phyloP scores from a whole-genome alignment of 64 coral and sea anemone genomes.

The Montipora cactus region DNA sequence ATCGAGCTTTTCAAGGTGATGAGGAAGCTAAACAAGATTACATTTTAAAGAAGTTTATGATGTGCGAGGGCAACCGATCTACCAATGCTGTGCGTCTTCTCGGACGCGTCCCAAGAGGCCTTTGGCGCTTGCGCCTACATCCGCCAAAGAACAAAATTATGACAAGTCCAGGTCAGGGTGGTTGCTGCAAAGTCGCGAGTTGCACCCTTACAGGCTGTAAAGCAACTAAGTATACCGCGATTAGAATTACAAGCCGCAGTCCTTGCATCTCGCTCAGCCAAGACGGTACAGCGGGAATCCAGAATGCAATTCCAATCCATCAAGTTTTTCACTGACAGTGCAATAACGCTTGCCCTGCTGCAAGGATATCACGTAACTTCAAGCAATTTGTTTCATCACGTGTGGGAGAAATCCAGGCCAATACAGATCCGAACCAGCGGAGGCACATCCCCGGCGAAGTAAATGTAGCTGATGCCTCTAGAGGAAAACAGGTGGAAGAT shows the following conservation, averaged over 20 bases:
- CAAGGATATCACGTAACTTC: conserved; percentile 49
- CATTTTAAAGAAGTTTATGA: conserved; percentile 17
- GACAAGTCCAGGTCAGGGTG: conserved; percentile 14
- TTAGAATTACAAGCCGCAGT: background rate
- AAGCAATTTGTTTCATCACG: conserved; percentile 84
- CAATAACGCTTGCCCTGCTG: conserved; percentile 67
- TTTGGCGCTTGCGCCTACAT: conserved; percentile 59
- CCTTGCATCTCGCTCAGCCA: conserved; percentile 31
- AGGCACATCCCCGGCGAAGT: conserved; percentile 69
- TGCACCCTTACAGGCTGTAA: conserved; percentile 11
- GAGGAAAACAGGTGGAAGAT: conserved; percentile 68
- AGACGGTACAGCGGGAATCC: conserved; percentile 34
- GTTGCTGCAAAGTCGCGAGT: conserved; percentile 70
- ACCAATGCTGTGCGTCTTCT: conserved; percentile 34
- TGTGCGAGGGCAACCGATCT: background rate
- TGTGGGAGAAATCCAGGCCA: conserved; percentile 78
- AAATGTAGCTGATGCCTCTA: conserved; percentile 71
- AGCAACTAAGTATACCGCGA: conserved; percentile 28
- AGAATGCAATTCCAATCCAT: conserved; percentile 2
- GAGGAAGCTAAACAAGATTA: conserved; percentile 21
- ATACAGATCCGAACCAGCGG: conserved; percentile 73
- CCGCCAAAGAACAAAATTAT: background rate
- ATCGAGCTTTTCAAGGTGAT: conserved; percentile 17
- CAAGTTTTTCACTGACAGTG: conserved; percentile 67
- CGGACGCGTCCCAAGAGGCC: conserved; percentile 59